phyloP scores from a whole-genome alignment of 2,888 invertebrate species.

The Marasmarcha lunaedactyla region DNA sequence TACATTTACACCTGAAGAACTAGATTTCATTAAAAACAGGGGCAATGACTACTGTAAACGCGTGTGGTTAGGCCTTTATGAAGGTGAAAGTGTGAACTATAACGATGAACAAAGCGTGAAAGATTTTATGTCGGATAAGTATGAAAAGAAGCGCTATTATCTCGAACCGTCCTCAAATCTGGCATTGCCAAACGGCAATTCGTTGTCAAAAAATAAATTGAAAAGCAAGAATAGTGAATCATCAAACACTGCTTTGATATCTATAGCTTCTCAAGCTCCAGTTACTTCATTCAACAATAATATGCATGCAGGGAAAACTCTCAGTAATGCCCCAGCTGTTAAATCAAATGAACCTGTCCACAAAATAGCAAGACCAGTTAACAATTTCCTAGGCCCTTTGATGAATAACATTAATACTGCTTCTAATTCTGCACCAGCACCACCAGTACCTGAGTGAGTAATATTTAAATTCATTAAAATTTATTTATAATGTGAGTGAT shows the following conservation, averaged over 20 bases:
- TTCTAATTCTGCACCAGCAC: slow-evolving; percentile 12
- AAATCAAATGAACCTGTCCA: slow-evolving; percentile 36
- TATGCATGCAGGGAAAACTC: slow-evolving; percentile 36
- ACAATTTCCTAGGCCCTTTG: slow-evolving; percentile 34
- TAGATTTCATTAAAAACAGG: slow-evolving; percentile 87
- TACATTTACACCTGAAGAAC: slow-evolving; percentile 94
- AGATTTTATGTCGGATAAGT: slow-evolving; percentile 95
- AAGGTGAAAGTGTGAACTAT: slow-evolving; percentile 77
- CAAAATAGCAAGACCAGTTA: slow-evolving; percentile 44
- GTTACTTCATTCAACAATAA: slow-evolving; percentile 37
- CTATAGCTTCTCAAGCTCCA: slow-evolving; percentile 41
- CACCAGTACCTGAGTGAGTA: slow-evolving; percentile 18
- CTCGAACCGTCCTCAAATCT: slow-evolving; percentile 36
- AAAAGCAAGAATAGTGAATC: slow-evolving; percentile 40
- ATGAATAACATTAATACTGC: slow-evolving; percentile 23
- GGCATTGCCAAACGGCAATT: slow-evolving; percentile 36
- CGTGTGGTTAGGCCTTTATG: slow-evolving; percentile 93
- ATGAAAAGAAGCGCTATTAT: slow-evolving; percentile 88
- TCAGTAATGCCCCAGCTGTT: slow-evolving; percentile 32
- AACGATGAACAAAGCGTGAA: slow-evolving; percentile 91
- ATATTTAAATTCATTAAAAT: slow-evolving; percentile 2
- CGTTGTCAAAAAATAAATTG: slow-evolving; percentile 32
- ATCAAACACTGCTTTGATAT: slow-evolving; percentile 41
- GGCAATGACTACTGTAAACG: slow-evolving; percentile 95
- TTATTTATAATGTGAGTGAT: no score